phyloP scores from a whole-genome alignment of 1,140 invertebrate genomes.

The Coptotermes formosanus region DNA sequence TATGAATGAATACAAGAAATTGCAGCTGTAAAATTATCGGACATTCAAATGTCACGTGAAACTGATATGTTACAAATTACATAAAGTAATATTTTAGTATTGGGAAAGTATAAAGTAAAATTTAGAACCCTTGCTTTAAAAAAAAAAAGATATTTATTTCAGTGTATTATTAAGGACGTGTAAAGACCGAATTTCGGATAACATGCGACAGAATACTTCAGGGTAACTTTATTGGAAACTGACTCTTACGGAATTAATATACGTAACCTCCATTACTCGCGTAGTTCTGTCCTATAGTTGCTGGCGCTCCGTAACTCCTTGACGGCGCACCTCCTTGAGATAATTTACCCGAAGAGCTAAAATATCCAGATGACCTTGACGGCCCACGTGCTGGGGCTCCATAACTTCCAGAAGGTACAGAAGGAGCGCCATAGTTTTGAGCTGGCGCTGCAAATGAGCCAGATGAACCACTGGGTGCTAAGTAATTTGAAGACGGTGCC shows the following conservation, averaged over 20 bases:
- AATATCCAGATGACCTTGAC: not conserved
- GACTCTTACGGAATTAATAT: not conserved
- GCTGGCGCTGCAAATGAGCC: not conserved
- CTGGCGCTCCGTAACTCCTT: slow-evolving; percentile 23
- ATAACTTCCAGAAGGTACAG: slow-evolving; percentile 12
- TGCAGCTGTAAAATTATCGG: too few species aligned
- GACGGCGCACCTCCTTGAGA: slow-evolving; percentile 20
- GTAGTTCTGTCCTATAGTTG: not conserved
- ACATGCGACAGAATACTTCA: not conserved
- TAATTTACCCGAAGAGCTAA: not conserved
- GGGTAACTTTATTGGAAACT: not conserved
- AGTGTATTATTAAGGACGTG: not conserved
- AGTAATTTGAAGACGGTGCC: not conserved
- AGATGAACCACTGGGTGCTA: not conserved
- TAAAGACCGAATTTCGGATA: not conserved
- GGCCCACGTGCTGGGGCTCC: not conserved
- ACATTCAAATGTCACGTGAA: too few species aligned
- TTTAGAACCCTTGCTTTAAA: too few species aligned
- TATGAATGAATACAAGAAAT: too few species aligned
- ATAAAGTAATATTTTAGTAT: too few species aligned
- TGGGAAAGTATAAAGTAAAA: too few species aligned
- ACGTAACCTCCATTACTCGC: not conserved
- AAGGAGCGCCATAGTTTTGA: slow-evolving; percentile 21
- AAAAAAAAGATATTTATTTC: not conserved
- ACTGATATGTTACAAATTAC: too few species aligned